These are phyloP conservation scores for Heterodera filipjevi DNA, from an alignment of 2,888 invertebrate species.

Conservation along the genomic window DNA sequence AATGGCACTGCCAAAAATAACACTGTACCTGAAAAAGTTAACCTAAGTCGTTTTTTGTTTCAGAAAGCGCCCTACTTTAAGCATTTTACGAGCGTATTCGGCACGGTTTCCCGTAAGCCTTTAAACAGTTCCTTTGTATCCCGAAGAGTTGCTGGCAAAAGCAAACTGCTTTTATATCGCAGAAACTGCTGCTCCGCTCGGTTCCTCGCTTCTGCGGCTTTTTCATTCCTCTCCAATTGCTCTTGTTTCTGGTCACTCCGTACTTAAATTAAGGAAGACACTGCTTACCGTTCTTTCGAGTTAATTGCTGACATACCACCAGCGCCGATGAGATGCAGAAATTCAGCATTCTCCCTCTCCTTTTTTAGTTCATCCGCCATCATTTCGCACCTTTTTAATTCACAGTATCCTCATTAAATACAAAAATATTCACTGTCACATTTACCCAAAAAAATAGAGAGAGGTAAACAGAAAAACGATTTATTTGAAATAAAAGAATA, in stretches of 20 bases:
- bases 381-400: neutral
- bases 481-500: neutral
- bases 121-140: neutral
- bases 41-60: neutral
- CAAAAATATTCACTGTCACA: too few relatives aligned
- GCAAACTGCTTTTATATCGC: neutral
- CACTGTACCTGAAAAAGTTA: neutral
- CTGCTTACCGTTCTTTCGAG: neutral
- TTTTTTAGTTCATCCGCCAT: neutral
- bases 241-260: neutral
- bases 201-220: neutral
- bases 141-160: neutral
- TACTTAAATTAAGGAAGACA: neutral
- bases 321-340: neutral
- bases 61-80: neutral
- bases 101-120: neutral
- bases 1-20: neutral
- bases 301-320: neutral
- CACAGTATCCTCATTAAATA: neutral
- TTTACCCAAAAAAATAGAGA: neutral
- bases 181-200: neutral
- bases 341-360: neutral
- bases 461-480: neutral
- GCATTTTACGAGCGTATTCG: neutral
- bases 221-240: neutral